These are phyloP conservation scores for Troides helena DNA, from an alignment of 2,888 invertebrate species.

Conservation along the genomic window DNA sequence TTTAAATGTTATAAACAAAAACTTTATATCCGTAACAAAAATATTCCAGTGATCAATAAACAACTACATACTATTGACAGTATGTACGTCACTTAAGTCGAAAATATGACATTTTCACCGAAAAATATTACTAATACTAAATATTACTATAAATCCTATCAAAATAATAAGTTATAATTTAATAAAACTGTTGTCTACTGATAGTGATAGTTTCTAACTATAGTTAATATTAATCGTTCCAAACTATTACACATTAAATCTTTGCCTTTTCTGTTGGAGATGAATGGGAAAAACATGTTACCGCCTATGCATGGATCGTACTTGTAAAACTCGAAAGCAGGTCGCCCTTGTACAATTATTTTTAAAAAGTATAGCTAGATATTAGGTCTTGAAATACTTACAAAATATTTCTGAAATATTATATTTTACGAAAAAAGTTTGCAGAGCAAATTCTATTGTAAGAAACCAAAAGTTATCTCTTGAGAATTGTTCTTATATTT, in stretches of 20 bases:
- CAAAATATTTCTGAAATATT: too few species aligned
- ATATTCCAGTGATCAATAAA: slow-evolving; percentile 5
- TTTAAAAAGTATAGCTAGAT: too few species aligned
- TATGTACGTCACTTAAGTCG: neutral
- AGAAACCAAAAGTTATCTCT: too few species aligned
- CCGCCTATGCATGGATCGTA: too few species aligned
- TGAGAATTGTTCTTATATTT: too few species aligned
- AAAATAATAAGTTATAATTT: neutral
- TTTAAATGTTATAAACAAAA: neutral
- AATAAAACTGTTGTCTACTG: neutral
- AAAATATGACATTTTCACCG: neutral
- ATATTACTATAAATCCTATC: neutral
- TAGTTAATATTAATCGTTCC: too few species aligned
- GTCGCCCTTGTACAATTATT: too few species aligned
- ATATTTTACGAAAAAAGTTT: too few species aligned
- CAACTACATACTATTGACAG: neutral
- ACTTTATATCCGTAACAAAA: neutral
- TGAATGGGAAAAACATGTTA: neutral
- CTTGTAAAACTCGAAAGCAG: too few species aligned
- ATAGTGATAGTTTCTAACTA: too few species aligned
- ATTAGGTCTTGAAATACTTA: too few species aligned
- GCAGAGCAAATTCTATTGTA: too few species aligned
- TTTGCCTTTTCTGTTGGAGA: neutral
- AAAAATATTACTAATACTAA: neutral
- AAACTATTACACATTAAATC: neutral